A percentile compares a stretch with the other conserved stretches of the same genome.
Evolutionary conservation across 2,888 invertebrate species (phyloP).

Genomic region (Acrobasis suavella): DNA sequence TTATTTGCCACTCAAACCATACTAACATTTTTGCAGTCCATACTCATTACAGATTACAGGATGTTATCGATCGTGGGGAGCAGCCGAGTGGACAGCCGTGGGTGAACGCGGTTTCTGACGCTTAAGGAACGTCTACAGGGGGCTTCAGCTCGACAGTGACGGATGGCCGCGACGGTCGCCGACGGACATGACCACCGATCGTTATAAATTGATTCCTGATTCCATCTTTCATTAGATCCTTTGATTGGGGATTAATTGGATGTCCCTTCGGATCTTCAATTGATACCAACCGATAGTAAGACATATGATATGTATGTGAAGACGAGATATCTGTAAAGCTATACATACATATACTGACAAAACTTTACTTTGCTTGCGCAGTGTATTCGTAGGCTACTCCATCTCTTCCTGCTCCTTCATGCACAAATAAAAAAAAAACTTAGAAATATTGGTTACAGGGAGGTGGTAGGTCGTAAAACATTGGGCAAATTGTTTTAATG

Average conservation of each 20-base stretch:
- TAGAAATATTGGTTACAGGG: too few relatives aligned
- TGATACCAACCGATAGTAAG: not conserved
- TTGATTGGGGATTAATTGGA: constrained; percentile 33
- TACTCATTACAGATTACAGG: constrained; percentile 21
- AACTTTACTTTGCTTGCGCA: not conserved
- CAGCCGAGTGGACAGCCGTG: constrained; percentile 56
- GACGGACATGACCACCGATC: constrained; percentile 43
- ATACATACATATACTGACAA: not conserved
- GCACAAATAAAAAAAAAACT: too few relatives aligned
- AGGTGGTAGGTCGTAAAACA: too few relatives aligned
- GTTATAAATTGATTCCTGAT: constrained; percentile 41
- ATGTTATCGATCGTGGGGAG: constrained; percentile 54
- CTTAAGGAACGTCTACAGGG: constrained; percentile 70
- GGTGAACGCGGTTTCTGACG: constrained; percentile 47
- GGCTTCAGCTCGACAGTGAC: constrained; percentile 72
- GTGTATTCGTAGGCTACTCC: not conserved
- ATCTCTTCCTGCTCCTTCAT: too few relatives aligned
- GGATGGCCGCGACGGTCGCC: constrained; percentile 60
- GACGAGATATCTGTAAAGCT: not conserved
- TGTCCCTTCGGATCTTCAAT: constrained; percentile 16
- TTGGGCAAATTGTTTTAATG: too few relatives aligned
- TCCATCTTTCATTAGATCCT: constrained; percentile 38
- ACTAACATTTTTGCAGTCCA: constrained; percentile 1
- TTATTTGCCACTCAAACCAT: not conserved
- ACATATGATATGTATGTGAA: not conserved